These are phyloP conservation scores for Coelinius sp. DNA, from an alignment of 2,888 invertebrate genomes.

Conservation along the genomic window DNA sequence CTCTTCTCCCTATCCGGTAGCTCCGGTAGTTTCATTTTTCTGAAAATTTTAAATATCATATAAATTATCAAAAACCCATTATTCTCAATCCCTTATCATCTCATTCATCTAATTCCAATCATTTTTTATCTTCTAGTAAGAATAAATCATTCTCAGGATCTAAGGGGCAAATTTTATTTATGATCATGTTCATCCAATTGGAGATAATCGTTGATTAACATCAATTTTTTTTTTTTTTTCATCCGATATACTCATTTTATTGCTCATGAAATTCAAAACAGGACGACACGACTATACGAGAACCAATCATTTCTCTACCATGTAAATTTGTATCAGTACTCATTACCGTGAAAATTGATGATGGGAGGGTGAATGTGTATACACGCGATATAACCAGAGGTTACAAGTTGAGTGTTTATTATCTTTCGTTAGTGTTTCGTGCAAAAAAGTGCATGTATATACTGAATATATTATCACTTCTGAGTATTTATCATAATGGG, in stretches of 20 bases:
- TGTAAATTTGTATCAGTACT: slow-evolving; percentile 5
- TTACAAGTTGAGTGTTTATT: slow-evolving; percentile 6
- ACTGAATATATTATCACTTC: no score
- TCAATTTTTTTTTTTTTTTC: not conserved
- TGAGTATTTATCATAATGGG: no score
- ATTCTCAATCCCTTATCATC: no score
- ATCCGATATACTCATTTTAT: not conserved
- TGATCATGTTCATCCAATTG: not conserved
- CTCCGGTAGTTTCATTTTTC: slow-evolving; percentile 73
- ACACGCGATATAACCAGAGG: not conserved
- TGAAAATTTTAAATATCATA: slow-evolving; percentile 39
- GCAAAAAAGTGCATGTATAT: not conserved
- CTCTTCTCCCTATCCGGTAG: slow-evolving; percentile 77
- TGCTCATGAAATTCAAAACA: not conserved
- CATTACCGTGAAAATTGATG: not conserved
- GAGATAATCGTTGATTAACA: not conserved
- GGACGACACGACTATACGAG: not conserved
- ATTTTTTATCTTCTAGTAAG: no score
- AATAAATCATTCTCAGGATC: not conserved
- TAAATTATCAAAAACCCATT: not conserved
- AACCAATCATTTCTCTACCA: not conserved
- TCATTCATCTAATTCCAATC: not conserved
- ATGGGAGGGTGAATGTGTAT: not conserved
- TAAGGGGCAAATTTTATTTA: not conserved
- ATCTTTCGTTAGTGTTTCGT: not conserved